Conservation (phyloP, 2,797 vertebrate genomes). For the Rousettus madagascariensis region DNA sequence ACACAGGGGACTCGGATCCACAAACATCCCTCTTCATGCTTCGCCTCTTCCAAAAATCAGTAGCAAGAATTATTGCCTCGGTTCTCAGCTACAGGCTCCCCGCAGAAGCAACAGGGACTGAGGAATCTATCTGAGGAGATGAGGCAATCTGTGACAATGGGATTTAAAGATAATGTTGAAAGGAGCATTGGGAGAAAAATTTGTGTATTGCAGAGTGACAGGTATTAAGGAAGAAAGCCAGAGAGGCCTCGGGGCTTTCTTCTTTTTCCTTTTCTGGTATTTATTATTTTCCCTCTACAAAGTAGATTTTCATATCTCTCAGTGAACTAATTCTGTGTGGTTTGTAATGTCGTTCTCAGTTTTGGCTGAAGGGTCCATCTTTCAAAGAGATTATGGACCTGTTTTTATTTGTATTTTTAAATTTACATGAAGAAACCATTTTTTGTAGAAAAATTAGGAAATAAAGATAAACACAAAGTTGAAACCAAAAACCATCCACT, state of each 20-base stretch:
- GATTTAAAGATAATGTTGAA: not conserved
- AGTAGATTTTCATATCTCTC: constrained; percentile 18
- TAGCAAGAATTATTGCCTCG: not conserved
- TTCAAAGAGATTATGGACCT: not conserved
- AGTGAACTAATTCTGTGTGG: not conserved
- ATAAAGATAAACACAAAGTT: constrained; percentile 36
- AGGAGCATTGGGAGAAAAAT: not conserved
- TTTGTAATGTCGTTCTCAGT: not conserved
- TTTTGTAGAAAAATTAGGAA: constrained; percentile 17
- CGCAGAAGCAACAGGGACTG: not conserved
- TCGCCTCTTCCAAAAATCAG: not conserved
- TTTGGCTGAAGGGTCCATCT: not conserved
- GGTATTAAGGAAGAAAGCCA: not conserved
- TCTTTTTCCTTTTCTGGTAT: constrained; percentile 22
- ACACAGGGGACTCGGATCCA: not conserved
- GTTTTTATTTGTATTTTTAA: not conserved
- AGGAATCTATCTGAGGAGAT: not conserved
- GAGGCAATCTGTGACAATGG: not conserved
- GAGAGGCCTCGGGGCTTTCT: not conserved
- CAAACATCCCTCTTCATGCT: not conserved
- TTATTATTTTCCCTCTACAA: not conserved
- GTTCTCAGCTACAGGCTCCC: not conserved
- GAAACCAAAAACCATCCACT: not conserved
- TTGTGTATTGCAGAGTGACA: not conserved
- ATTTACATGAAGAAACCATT: not conserved